These are phyloP conservation scores for Eupleurogrammus muticus DNA, from an alignment of 2,797 vertebrate genomes.

Conservation along the genomic window DNA sequence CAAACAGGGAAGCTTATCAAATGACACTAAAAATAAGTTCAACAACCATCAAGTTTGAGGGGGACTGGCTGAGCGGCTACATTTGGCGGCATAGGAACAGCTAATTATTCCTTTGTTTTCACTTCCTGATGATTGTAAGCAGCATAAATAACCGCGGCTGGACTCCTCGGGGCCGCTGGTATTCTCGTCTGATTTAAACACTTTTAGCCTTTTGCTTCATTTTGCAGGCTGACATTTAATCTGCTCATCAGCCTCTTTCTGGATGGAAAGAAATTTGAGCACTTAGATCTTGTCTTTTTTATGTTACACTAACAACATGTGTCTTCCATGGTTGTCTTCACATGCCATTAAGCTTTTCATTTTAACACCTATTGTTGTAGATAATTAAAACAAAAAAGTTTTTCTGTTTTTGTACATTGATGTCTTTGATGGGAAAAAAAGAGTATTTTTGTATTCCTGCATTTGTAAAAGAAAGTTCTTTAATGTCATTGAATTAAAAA, in stretches of 20 bases:
- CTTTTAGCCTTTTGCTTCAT: slow-evolving; percentile 80
- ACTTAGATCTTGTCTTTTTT: slow-evolving; percentile 28
- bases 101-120: slow-evolving; percentile 90
- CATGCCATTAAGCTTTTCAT: background rate
- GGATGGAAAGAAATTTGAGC: slow-evolving; percentile 39
- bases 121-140: slow-evolving; percentile 56
- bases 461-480: slow-evolving; percentile 26
- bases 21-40: slow-evolving; percentile 99
- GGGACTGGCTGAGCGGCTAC: slow-evolving; percentile 81
- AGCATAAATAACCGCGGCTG: slow-evolving; percentile 81
- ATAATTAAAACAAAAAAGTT: background rate
- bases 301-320: slow-evolving; percentile 28
- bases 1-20: slow-evolving; percentile 94
- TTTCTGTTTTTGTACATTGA: slow-evolving; percentile 15
- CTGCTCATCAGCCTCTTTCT: slow-evolving; percentile 74
- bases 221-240: slow-evolving; percentile 78
- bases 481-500: slow-evolving; percentile 11
- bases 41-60: slow-evolving; percentile 94
- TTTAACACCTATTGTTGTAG: background rate
- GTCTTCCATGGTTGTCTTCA: slow-evolving; percentile 1
- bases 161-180: slow-evolving; percentile 76
- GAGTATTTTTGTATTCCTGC: slow-evolving; percentile 39
- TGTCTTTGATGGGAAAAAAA: background rate
- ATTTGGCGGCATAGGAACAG: slow-evolving; percentile 84
- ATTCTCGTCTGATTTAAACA: slow-evolving; percentile 56